phyloP scores from a whole-genome alignment of 2,113 vertebrate species.

The Rana temporaria region DNA sequence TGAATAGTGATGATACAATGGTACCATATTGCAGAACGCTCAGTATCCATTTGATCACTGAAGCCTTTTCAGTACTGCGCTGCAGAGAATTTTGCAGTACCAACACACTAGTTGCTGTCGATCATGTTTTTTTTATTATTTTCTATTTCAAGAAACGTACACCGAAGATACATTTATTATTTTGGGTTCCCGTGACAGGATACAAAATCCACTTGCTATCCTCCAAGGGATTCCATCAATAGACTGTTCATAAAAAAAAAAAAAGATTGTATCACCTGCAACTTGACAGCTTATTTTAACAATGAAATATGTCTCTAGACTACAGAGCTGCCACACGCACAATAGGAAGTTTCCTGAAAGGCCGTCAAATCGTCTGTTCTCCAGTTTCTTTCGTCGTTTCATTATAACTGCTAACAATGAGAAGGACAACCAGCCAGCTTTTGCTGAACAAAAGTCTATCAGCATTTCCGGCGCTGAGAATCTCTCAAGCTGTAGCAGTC shows the following conservation, averaged over 20 bases:
- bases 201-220: neutral
- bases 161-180: constrained; percentile 18
- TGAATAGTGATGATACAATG: too few relatives aligned
- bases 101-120: neutral
- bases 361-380: constrained; percentile 17
- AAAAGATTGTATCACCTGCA: constrained; percentile 41
- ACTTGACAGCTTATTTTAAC: constrained; percentile 38
- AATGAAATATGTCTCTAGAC: constrained; percentile 36
- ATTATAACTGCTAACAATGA: constrained; percentile 14
- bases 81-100: neutral
- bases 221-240: constrained; percentile 15
- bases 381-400: neutral
- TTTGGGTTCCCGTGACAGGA: constrained; percentile 1
- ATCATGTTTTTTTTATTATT: neutral
- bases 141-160: neutral
- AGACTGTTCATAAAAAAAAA: constrained; percentile 17
- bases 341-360: constrained; percentile 24
- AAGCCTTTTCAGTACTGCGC: neutral
- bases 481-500: neutral
- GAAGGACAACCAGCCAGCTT: neutral
- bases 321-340: constrained; percentile 6
- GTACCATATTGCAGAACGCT: too few relatives aligned
- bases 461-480: neutral
- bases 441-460: neutral
- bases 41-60: too few relatives aligned